Evolutionary conservation across 1,140 invertebrate species (phyloP).

Genomic region (Zelostemma sp.): DNA sequence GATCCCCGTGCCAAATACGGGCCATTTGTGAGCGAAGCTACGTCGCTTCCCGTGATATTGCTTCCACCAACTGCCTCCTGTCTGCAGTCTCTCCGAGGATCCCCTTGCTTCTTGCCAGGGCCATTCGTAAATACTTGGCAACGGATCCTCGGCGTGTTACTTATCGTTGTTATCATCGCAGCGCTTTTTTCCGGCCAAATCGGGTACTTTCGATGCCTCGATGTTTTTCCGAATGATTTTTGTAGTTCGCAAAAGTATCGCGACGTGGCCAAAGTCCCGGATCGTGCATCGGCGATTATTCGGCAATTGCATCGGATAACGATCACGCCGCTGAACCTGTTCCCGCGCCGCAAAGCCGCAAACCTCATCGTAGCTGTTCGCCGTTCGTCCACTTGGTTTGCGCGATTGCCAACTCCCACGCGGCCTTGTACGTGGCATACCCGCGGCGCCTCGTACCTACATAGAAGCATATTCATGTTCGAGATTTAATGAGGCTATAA

Average conservation of each 20-base stretch:
- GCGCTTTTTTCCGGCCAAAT: not conserved
- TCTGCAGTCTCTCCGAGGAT: slow-evolving; percentile 11
- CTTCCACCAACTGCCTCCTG: slow-evolving; percentile 2
- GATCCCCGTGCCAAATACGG: not conserved
- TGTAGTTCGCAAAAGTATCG: no score
- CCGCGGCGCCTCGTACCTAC: not conserved
- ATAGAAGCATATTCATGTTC: slow-evolving; percentile 45
- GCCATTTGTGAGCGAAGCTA: slow-evolving; percentile 6
- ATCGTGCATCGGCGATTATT: no score
- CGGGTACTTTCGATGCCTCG: not conserved
- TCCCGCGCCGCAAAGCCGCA: slow-evolving; percentile 30
- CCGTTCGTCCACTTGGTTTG: slow-evolving; percentile 25
- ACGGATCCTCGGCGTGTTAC: not conserved
- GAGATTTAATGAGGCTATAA: slow-evolving; percentile 42
- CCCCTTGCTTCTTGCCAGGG: not conserved
- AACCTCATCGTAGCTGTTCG: slow-evolving; percentile 22
- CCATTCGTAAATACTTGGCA: not conserved
- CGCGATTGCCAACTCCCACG: slow-evolving; percentile 31
- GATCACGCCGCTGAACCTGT: slow-evolving; percentile 5
- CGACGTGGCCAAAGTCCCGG: no score
- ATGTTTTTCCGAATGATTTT: not conserved
- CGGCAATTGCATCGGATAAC: not conserved
- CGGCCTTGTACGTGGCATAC: not conserved
- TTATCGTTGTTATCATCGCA: not conserved
- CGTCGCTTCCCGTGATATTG: slow-evolving; percentile 1